A percentile compares a stretch with the other conserved stretches of the same genome.
Evolutionary conservation across 1,140 invertebrate genomes (phyloP).

Genomic region (Hylyphantes graminicola): DNA sequence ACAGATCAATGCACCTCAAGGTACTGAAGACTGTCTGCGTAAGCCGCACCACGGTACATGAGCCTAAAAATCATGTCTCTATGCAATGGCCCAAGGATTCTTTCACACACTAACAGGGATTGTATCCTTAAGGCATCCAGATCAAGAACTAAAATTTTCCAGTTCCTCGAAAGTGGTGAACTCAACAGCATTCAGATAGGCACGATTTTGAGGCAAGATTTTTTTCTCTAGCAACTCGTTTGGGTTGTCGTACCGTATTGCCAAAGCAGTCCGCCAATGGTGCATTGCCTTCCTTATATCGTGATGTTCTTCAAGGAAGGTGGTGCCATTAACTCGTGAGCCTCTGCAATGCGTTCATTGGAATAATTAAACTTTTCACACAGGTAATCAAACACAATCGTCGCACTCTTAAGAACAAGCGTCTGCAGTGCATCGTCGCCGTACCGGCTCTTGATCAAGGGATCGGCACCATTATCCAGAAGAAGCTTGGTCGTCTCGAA

Average conservation of each 20-base stretch:
- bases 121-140: conserved; percentile 85
- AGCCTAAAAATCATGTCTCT: conserved; percentile 86
- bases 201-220: conserved; percentile 65
- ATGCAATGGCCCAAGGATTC: conserved; percentile 82
- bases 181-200: conserved; percentile 77
- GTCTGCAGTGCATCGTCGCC: conserved; percentile 92
- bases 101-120: conserved; percentile 83
- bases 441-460: conserved; percentile 76
- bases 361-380: conserved; percentile 75
- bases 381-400: conserved; percentile 82
- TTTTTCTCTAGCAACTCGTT: conserved; percentile 19
- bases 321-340: conserved; percentile 85
- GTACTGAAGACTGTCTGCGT: conserved; percentile 85
- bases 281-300: conserved; percentile 72
- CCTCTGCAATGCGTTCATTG: conserved; percentile 79
- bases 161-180: conserved; percentile 79
- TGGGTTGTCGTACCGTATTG: conserved; percentile 63
- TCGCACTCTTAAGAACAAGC: conserved; percentile 90
- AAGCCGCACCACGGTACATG: conserved; percentile 82
- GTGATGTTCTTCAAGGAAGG: conserved; percentile 82
- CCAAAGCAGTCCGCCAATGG: conserved; percentile 75
- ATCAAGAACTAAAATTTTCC: conserved; percentile 77
- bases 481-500: conserved; percentile 87
- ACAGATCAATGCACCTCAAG: conserved; percentile 87
- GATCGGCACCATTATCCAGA: conserved; percentile 79